phyloP scores from a whole-genome alignment of 2,113 vertebrate species.

The Megaceryle maxima region DNA sequence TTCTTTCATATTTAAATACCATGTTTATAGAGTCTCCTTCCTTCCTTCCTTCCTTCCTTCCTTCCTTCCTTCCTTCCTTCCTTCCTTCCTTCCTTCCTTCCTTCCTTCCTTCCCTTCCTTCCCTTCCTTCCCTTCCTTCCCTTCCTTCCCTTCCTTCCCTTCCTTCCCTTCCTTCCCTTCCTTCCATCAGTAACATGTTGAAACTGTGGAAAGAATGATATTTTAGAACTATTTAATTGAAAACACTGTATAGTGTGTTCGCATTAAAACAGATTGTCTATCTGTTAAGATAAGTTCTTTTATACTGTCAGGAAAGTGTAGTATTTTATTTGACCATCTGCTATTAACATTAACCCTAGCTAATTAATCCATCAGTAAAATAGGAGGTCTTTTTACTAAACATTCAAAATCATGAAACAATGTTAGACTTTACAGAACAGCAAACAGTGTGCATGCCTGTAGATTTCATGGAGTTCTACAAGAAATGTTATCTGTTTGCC shows the following conservation, averaged over 20 bases:
- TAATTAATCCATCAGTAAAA: slow-evolving; percentile 40
- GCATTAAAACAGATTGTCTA: not conserved
- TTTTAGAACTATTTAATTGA: slow-evolving; percentile 12
- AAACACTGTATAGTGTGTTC: not conserved
- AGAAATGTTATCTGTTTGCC: not conserved
- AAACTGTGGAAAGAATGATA: not conserved
- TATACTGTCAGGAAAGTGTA: slow-evolving; percentile 1
- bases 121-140: no score
- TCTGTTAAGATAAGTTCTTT: not conserved
- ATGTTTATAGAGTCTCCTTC: not conserved
- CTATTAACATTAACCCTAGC: slow-evolving; percentile 26
- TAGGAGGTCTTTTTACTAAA: not conserved
- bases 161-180: no score
- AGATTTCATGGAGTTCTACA: not conserved
- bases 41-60: no score
- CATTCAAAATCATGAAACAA: not conserved
- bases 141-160: no score
- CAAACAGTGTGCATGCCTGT: not conserved
- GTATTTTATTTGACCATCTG: not conserved
- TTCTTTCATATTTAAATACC: not conserved
- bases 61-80: no score
- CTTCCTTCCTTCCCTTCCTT: no score
- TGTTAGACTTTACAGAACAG: not conserved
- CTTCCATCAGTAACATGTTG: not conserved
- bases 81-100: no score